A percentile compares a stretch with the other conserved stretches of the same genome.
phyloP scores from a whole-genome alignment of 23 tunicate species.

The Diplosoma virens region DNA sequence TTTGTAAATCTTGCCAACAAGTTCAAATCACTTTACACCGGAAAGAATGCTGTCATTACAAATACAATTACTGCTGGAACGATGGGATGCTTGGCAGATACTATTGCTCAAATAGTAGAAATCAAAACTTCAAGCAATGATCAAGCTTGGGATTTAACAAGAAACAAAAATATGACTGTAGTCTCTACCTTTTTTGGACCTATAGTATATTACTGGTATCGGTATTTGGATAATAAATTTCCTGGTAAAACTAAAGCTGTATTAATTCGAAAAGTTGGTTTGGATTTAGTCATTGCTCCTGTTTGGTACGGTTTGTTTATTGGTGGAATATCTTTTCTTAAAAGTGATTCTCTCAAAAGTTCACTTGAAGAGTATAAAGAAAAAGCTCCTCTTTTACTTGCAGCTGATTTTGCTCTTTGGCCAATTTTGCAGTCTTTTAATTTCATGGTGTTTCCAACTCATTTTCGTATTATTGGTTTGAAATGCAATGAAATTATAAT shows the following conservation, averaged over 20 bases:
- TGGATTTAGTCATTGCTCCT: slow-evolving; percentile 61
- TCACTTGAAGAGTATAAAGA: slow-evolving; percentile 38
- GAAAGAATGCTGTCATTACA: slow-evolving; percentile 62
- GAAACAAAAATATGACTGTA: slow-evolving; percentile 56
- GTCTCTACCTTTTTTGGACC: slow-evolving; percentile 58
- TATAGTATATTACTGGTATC: slow-evolving; percentile 76
- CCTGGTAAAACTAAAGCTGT: slow-evolving; percentile 37
- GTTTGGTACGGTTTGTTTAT: slow-evolving; percentile 50
- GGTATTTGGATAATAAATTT: slow-evolving; percentile 60
- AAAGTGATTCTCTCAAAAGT: slow-evolving; percentile 12
- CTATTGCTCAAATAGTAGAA: slow-evolving; percentile 45
- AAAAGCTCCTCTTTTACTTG: slow-evolving; percentile 50
- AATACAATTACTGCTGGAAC: slow-evolving; percentile 73
- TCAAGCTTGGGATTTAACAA: slow-evolving; percentile 32
- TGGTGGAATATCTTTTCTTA: slow-evolving; percentile 30
- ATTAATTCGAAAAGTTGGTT: slow-evolving; percentile 35
- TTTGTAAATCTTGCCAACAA: not conserved
- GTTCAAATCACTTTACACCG: slow-evolving; percentile 45
- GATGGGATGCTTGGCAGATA: slow-evolving; percentile 48
- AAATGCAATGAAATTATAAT: slow-evolving; percentile 74
- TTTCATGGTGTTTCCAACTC: slow-evolving; percentile 55
- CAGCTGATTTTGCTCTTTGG: slow-evolving; percentile 46
- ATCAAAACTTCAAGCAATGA: not conserved
- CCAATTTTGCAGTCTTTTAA: slow-evolving; percentile 59
- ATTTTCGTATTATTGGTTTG: slow-evolving; percentile 57